Evolutionary conservation across 2,888 invertebrate species (phyloP).

Genomic region (Ryuthela nishihirai): DNA sequence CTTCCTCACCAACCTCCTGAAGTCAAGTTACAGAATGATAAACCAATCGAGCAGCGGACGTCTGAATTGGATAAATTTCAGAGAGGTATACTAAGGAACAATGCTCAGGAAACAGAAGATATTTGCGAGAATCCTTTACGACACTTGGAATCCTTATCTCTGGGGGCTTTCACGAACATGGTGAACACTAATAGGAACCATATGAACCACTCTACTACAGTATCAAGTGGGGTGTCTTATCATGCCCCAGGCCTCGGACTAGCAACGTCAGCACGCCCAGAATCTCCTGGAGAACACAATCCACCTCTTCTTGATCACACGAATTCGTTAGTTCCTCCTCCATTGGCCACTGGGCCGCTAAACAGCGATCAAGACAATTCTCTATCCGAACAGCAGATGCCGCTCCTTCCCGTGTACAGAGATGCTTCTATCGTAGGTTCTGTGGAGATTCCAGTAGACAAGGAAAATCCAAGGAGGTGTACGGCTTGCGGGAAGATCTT

Average conservation of each 20-base stretch:
- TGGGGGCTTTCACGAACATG: slow-evolving; percentile 54
- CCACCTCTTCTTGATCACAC: slow-evolving; percentile 4
- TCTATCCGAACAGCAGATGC: slow-evolving; percentile 40
- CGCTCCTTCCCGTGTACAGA: slow-evolving; percentile 45
- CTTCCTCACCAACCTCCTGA: background rate
- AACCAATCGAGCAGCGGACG: background rate
- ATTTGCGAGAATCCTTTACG: slow-evolving; percentile 65
- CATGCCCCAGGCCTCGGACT: slow-evolving; percentile 52
- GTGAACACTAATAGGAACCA: slow-evolving; percentile 19
- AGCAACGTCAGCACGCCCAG: slow-evolving; percentile 57
- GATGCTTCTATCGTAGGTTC: slow-evolving; percentile 43
- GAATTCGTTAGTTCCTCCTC: slow-evolving; percentile 47
- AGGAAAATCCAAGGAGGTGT: slow-evolving; percentile 86
- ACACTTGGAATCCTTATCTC: slow-evolving; percentile 73
- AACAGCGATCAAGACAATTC: slow-evolving; percentile 55
- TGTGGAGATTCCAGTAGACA: slow-evolving; percentile 79
- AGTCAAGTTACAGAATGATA: background rate
- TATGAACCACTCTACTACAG: slow-evolving; percentile 2
- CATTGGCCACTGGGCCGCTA: slow-evolving; percentile 49
- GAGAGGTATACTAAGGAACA: slow-evolving; percentile 6
- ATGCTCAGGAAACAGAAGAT: slow-evolving; percentile 51
- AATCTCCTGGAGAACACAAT: slow-evolving; percentile 33
- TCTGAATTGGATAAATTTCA: slow-evolving; percentile 6
- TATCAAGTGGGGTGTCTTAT: slow-evolving; percentile 39
- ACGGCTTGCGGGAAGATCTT: slow-evolving; percentile 89